Evolutionary conservation across 2,113 vertebrate species (phyloP).

Genomic region (Lamprologus sp.): DNA sequence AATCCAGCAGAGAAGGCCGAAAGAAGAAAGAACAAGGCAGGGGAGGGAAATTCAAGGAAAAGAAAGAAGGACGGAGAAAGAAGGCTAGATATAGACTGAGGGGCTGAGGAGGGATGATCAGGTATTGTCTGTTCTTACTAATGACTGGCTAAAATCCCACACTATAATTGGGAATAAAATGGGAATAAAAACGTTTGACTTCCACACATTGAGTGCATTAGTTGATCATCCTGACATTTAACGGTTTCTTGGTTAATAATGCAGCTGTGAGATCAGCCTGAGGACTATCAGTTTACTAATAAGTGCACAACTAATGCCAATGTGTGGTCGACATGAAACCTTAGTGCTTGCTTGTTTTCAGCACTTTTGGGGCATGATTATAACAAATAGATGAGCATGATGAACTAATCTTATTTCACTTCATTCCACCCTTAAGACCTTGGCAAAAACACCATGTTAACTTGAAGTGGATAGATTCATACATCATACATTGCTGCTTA

Average conservation of each 20-base stretch:
- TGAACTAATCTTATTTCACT: neutral
- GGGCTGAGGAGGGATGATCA: neutral
- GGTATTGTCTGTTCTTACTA: neutral
- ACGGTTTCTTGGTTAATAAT: neutral
- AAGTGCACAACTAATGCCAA: neutral
- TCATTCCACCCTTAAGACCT: neutral
- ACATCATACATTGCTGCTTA: neutral
- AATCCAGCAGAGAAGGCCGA: neutral
- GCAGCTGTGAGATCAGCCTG: neutral
- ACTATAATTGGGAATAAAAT: neutral
- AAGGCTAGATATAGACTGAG: neutral
- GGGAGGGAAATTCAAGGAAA: neutral
- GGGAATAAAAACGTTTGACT: neutral
- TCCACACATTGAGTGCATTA: neutral
- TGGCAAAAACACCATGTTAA: neutral
- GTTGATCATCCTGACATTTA: neutral
- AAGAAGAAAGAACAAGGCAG: neutral
- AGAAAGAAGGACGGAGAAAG: neutral
- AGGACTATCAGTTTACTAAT: neutral
- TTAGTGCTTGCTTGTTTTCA: neutral
- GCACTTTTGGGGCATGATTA: neutral
- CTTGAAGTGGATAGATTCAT: neutral
- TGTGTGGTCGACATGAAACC: neutral
- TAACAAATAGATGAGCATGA: neutral
- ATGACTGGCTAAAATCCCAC: neutral